These are phyloP conservation scores for Ptyas mucosa DNA, from an alignment of 2,113 vertebrate genomes.

Conservation along the genomic window DNA sequence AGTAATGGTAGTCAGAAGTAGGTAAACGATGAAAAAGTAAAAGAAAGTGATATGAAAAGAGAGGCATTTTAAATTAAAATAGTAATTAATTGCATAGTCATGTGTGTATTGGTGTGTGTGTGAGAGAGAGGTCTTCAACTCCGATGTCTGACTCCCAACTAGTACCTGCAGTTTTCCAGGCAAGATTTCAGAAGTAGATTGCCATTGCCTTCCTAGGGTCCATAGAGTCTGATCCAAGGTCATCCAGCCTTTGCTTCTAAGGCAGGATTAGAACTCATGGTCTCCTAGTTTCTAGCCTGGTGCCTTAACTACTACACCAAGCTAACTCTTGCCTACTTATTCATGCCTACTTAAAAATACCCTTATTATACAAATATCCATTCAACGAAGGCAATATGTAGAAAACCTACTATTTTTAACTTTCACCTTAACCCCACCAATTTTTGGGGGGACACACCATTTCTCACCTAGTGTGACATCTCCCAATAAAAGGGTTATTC, in stretches of 20 bases:
- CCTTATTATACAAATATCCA: not conserved
- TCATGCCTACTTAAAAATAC: not conserved
- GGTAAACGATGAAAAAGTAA: not conserved
- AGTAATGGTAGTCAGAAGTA: not conserved
- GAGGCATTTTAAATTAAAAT: not conserved
- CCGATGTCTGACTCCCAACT: not conserved
- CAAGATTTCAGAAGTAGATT: not conserved
- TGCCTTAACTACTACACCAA: not conserved
- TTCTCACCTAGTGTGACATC: not conserved
- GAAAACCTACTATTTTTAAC: not conserved
- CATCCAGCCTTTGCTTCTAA: not conserved
- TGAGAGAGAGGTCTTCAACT: not conserved
- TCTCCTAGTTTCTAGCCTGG: not conserved
- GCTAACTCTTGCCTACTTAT: not conserved
- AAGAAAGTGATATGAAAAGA: not conserved
- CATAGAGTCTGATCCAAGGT: not conserved
- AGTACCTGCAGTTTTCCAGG: not conserved
- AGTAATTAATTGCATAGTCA: not conserved
- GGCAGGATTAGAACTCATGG: not conserved
- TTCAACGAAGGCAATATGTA: not conserved
- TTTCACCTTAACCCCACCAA: not conserved
- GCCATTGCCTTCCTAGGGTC: not conserved
- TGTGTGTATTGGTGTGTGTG: not conserved
- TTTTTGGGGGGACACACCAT: not conserved
- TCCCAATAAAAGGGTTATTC: not conserved